phyloP scores from a whole-genome alignment of 2,113 vertebrate genomes.

The Chascanopsetta lugubris region DNA sequence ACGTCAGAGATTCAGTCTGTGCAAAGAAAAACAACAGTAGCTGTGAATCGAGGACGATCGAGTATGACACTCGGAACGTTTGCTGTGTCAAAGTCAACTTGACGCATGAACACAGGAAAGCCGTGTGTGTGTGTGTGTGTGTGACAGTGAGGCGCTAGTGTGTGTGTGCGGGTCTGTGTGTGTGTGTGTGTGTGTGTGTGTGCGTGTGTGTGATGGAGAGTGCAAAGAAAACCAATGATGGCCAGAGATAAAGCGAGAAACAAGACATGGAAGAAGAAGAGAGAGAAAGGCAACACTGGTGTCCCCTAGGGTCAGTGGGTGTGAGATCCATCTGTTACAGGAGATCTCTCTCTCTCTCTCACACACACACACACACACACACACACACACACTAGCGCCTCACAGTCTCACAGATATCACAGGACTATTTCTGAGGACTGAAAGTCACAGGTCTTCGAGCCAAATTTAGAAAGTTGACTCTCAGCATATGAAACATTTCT shows the following conservation, averaged over 20 bases:
- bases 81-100: too few relatives aligned
- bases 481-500: conserved; percentile 24
- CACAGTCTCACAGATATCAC: conserved; percentile 16
- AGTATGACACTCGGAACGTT: too few relatives aligned
- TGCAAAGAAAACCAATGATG: conserved; percentile 3
- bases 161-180: not conserved
- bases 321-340: conserved; percentile 52
- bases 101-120: too few relatives aligned
- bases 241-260: conserved; percentile 14
- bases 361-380: conserved; percentile 2
- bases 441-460: conserved; percentile 25
- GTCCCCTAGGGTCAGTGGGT: conserved; percentile 46
- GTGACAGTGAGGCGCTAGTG: not conserved
- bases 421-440: conserved; percentile 3
- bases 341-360: conserved; percentile 1
- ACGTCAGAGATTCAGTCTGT: not conserved
- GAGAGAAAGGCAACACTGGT: conserved; percentile 10
- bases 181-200: not conserved
- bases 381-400: not conserved
- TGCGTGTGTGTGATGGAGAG: not conserved
- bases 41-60: not conserved
- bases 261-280: conserved; percentile 3
- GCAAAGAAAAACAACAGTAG: not conserved
- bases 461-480: conserved; percentile 28
- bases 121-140: too few relatives aligned